Base-by-base conservation (phyloP, 1,140 invertebrate species). In the Yoshiicerus persimilis region DNA sequence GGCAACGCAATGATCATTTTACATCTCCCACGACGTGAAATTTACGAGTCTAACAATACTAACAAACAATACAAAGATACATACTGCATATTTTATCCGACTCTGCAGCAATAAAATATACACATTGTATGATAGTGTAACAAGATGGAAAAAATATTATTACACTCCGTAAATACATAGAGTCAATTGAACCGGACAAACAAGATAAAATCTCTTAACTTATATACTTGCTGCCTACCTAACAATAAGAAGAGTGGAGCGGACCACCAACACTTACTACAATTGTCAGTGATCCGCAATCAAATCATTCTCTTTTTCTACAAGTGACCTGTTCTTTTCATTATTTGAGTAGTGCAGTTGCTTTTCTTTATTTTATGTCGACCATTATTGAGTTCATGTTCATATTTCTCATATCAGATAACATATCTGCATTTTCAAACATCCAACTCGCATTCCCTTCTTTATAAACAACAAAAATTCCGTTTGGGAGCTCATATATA, bases 111-210 rank as follows among this genome's bases (percentile, higher is more conserved):
- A n/a, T n/a, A n/a, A n/a, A n/a, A n/a, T n/a, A n/a, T n/a, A n/a
- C n/a, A n/a, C n/a, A n/a, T n/a, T n/a, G n/a, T n/a, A n/a, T n/a
- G 13, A 56, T n/a, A 56, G 47, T 16, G 16, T 16, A 20, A 6
- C 16, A 56, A 56, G 20, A n/a, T 20, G 41, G 16, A 56, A 56
- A 56, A 56, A 56, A 56, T 56, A n/a, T 56, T 56, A 56, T 56
- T 70, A 70, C 27, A 70, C 23, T 27, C 64, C 64, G 47, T 56
- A 70, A 70, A 30, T 30, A 70, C 64, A 70, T 25, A 70, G 64
- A 70, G 64, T 70, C 23, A 80, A 80, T 80, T 80, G 13, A 80
- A 80, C 75, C 75, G 30, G 75, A 80, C 75, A 80, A 80, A 80
- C 75, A 80, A 80, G 75, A 80, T 80, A 80, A 80, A 34, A 80